These are phyloP conservation scores for Physeter macrocephalus DNA, from an alignment of 2,113 vertebrate species.

Conservation along the genomic window DNA sequence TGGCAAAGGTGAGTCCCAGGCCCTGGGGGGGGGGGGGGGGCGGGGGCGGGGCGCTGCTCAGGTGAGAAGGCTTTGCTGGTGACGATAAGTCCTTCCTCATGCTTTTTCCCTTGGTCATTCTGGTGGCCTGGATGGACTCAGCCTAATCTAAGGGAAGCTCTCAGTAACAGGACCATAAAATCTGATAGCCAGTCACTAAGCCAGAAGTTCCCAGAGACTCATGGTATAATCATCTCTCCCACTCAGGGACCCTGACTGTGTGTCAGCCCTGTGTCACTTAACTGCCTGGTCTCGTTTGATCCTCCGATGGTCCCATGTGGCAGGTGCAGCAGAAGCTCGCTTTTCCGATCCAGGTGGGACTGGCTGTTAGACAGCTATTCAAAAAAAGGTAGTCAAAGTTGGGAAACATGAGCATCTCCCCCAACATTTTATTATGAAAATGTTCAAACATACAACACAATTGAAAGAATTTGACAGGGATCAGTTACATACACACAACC, in stretches of 20 bases:
- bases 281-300: rapidly evolving
- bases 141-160: background rate
- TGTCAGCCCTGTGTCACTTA: background rate
- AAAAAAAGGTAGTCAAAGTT: background rate
- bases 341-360: background rate
- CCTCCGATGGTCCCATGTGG: rapidly evolving
- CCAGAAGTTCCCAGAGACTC: background rate
- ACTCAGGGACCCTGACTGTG: rapidly evolving
- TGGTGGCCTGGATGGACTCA: background rate
- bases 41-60: rapidly evolving
- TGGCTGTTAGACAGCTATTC: background rate
- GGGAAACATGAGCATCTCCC: background rate
- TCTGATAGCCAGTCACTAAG: rapidly evolving
- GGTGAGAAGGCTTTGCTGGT: background rate
- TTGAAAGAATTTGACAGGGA: background rate
- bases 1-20: conserved; percentile 85
- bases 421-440: background rate
- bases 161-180: background rate
- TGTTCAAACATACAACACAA: background rate
- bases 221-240: rapidly evolving
- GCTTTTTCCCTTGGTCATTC: background rate
- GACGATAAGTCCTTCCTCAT: background rate
- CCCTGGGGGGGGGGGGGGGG: rapidly evolving
- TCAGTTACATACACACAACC: rapidly evolving
- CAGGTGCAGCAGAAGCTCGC: background rate